phyloP scores from a whole-genome alignment of 2,888 invertebrate genomes.

The Agriopis leucophaearia region DNA sequence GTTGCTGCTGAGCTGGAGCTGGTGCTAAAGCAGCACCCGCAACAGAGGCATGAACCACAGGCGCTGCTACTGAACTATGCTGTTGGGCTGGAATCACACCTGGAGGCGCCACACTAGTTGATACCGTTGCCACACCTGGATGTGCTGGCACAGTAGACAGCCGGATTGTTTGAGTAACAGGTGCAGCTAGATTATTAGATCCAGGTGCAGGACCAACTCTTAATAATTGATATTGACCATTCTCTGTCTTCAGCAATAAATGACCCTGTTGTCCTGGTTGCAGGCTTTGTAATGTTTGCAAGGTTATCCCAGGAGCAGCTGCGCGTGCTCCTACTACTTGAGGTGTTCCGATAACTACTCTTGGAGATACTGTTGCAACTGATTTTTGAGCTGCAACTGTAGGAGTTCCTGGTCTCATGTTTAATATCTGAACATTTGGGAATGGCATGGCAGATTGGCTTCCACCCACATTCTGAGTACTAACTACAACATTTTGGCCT shows the following conservation, averaged over 20 bases:
- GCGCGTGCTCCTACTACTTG: conserved; percentile 94
- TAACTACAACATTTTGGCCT: conserved; percentile 85
- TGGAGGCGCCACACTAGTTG: conserved; percentile 74
- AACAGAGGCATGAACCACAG: conserved; percentile 60
- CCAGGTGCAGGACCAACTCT: conserved; percentile 91
- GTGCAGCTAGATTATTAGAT: conserved; percentile 84
- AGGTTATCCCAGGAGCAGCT: conserved; percentile 93
- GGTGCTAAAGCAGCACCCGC: conserved; percentile 48
- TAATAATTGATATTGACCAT: conserved; percentile 97
- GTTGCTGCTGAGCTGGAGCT: conserved; percentile 40
- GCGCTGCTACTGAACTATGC: conserved; percentile 57
- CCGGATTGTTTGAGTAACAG: conserved; percentile 91
- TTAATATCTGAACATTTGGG: conserved; percentile 94
- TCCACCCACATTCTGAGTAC: conserved; percentile 88
- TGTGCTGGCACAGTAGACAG: conserved; percentile 94
- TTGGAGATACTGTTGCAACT: conserved; percentile 91
- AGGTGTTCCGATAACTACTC: conserved; percentile 94
- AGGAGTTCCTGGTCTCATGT: conserved; percentile 92
- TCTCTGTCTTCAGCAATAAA: conserved; percentile 97
- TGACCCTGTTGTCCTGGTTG: conserved; percentile 95
- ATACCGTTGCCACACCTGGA: conserved; percentile 76
- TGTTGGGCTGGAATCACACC: conserved; percentile 61
- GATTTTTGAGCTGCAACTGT: conserved; percentile 90
- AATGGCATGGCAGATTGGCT: conserved; percentile 87
- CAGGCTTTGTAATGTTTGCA: conserved; percentile 94